Evolutionary conservation across 53 echinoderm and acorn worm genomes (phyloP).

Genomic region (Hippasteria phrygiana): DNA sequence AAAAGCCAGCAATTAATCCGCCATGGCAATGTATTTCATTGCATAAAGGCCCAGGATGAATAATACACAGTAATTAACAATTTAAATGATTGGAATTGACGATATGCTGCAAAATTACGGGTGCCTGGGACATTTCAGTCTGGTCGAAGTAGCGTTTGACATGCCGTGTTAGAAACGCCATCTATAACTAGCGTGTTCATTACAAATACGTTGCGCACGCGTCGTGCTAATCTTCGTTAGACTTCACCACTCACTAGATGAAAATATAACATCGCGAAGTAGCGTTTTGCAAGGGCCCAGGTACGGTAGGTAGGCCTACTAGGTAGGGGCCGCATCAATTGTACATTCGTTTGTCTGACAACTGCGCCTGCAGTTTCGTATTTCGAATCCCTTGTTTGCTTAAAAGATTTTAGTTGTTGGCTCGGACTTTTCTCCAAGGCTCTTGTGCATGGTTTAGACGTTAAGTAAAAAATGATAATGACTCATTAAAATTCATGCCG

Average conservation of each 20-base stretch:
- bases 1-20: conserved; percentile 55
- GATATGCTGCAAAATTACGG: neutral
- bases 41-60: conserved; percentile 22
- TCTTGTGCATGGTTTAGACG: neutral
- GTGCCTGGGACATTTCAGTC: conserved; percentile 21
- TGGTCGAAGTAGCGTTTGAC: conserved; percentile 19
- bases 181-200: too few relatives aligned
- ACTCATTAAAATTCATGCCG: conserved; percentile 42
- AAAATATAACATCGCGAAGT: too few relatives aligned
- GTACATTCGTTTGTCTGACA: neutral
- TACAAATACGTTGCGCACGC: too few relatives aligned
- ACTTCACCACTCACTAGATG: too few relatives aligned
- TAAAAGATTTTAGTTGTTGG: conserved; percentile 4
- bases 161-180: conserved; percentile 4
- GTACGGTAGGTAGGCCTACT: too few relatives aligned
- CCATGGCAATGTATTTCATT: conserved; percentile 16
- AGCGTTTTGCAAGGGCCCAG: too few relatives aligned
- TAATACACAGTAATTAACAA: conserved; percentile 45
- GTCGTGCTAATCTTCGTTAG: too few relatives aligned
- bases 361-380: conserved; percentile 1
- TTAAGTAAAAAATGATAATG: conserved; percentile 20
- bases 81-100: conserved; percentile 53
- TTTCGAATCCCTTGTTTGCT: conserved; percentile 36
- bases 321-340: too few relatives aligned
- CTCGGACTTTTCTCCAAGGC: conserved; percentile 1